Base-by-base conservation (phyloP, 64 coral and sea anemone genomes). In the Actinia equina region DNA sequence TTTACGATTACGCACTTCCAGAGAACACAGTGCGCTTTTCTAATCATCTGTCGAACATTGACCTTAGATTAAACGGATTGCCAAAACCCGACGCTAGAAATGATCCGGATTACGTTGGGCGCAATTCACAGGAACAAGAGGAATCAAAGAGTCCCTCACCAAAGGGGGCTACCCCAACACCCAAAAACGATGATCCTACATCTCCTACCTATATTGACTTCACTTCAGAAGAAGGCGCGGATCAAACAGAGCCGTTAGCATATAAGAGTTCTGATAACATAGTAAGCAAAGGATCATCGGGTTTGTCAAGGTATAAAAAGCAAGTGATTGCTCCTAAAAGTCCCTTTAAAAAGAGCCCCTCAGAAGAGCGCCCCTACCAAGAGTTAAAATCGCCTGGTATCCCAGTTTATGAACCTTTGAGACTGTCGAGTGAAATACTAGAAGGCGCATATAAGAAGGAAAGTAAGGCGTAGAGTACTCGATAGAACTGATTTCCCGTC, bases 1-100 rank as follows among this genome's bases (percentile, higher is more conserved):
- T 74, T 4, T 81, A 81, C 41, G 78, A 81, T 44, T 81, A 81
- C 19, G 78, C 78, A 2, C 78, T 81, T 44, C 78, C 78, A 15
- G 78, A 81, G 13, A 12, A 81, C 78, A 81, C 78, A 46, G 45
- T 81, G 44, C 77, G 77, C 37, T 14, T 79, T 4, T 79, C 77
- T 44, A 17, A 44, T 15, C 63, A 69, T 23, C 63, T 69, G 26
- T 69, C 63, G 22, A 69, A 69, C 63, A 69, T n/a, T 26, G 63
- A 69, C 63, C 63, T 69, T 23, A n/a, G 22, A 69, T 23, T 69
- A 20, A 69, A 69, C 22, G 22, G 22, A 0, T n/a, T 69, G 63
- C 20, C 63, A 69, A 69, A 26, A 69, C 63, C 42, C 17, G 19
- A 44, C 10, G 37, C 77, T 43, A 79, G 44, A 79, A 79, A 43